Percentiles rank a stretch among this genome's conserved stretches.
Conservation (phyloP, 2,888 invertebrate genomes). For the Ennomos fuscantarius region DNA sequence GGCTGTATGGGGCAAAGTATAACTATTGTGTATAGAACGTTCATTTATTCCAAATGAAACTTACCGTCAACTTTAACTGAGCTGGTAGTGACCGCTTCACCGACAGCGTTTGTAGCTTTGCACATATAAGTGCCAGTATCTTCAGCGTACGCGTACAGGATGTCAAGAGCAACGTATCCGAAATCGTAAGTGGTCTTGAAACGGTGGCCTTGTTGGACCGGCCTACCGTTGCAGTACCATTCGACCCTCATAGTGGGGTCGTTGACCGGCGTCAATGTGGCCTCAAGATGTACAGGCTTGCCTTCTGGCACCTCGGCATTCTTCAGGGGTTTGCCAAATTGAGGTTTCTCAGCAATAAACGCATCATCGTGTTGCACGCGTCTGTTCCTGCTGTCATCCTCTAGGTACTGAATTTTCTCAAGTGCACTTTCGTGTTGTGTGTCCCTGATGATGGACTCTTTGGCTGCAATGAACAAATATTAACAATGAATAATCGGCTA, state of each 20-base stretch:
- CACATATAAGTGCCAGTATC: constrained; percentile 99
- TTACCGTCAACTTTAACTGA: constrained; percentile 94
- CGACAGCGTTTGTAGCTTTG: constrained; percentile 96
- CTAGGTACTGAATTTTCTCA: constrained; percentile 96
- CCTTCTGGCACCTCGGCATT: constrained; percentile 95
- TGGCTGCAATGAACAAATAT: constrained; percentile 83
- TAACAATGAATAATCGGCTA: not conserved
- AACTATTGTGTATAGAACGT: no score
- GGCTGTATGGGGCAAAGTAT: no score
- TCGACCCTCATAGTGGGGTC: constrained; percentile 99
- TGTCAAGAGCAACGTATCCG: constrained; percentile 98
- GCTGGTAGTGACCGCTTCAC: constrained; percentile 97
- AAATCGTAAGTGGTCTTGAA: constrained; percentile 99
- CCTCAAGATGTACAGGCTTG: constrained; percentile 95
- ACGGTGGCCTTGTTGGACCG: constrained; percentile 96
- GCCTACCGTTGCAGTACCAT: constrained; percentile 98
- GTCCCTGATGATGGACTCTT: constrained; percentile 93
- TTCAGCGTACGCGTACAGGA: constrained; percentile 98
- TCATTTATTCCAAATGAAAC: constrained; percentile 42
- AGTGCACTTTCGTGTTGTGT: constrained; percentile 97
- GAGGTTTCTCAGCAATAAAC: constrained; percentile 92
- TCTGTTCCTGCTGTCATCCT: constrained; percentile 92
- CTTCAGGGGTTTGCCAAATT: constrained; percentile 95
- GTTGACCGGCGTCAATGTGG: constrained; percentile 97
- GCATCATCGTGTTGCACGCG: constrained; percentile 90